These are phyloP conservation scores for Pungitius pungitius DNA, from an alignment of 2,113 vertebrate genomes.

Conservation along the genomic window DNA sequence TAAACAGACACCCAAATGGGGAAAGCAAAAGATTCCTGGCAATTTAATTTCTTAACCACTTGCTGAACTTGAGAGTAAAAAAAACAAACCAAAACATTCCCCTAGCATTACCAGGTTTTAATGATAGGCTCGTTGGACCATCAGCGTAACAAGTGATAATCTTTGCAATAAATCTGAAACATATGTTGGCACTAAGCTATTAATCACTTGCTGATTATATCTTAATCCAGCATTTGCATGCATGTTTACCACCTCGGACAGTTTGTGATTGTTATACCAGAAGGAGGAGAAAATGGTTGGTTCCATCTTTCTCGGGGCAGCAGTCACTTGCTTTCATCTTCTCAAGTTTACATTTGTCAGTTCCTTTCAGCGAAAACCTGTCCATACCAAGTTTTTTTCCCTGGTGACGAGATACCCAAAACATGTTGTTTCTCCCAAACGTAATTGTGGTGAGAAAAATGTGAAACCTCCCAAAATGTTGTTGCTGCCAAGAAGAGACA, in stretches of 20 bases:
- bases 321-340: background rate
- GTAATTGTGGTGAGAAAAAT: background rate
- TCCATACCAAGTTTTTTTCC: background rate
- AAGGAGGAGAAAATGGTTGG: background rate
- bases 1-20: background rate
- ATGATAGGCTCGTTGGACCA: slow-evolving; percentile 29
- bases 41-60: background rate
- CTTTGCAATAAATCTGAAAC: slow-evolving; percentile 16
- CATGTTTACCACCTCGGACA: background rate
- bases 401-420: background rate
- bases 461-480: background rate
- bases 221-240: background rate
- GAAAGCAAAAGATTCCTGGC: background rate
- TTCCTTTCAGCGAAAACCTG: slow-evolving; percentile 11
- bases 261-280: background rate
- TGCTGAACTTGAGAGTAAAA: too few species aligned
- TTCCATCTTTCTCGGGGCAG: slow-evolving; percentile 13
- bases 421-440: background rate
- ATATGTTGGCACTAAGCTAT: background rate
- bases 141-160: slow-evolving; percentile 14
- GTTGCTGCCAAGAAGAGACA: slow-evolving; percentile 6
- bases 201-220: slow-evolving; percentile 5
- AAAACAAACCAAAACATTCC: background rate
- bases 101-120: slow-evolving; percentile 1
- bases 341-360: slow-evolving; percentile 3